phyloP scores from a whole-genome alignment of 2,797 vertebrate genomes.

The Alosa sapidissima region DNA sequence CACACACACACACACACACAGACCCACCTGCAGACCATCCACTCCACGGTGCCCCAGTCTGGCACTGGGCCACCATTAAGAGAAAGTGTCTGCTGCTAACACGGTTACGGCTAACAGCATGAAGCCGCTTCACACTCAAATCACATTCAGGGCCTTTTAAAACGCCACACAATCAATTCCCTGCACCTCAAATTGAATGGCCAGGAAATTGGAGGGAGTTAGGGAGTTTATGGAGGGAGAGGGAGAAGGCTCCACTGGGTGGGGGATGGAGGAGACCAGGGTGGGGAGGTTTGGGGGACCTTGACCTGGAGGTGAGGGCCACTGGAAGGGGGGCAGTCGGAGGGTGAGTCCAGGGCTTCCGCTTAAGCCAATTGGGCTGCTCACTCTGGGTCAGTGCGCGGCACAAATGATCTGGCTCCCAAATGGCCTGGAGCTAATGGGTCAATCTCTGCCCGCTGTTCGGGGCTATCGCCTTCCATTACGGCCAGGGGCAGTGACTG shows the following conservation, averaged over 20 bases:
- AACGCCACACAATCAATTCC: constrained; percentile 37
- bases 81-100: constrained; percentile 1
- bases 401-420: constrained; percentile 59
- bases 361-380: constrained; percentile 43
- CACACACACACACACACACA: constrained; percentile 10
- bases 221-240: constrained; percentile 53
- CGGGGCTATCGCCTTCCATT: constrained; percentile 60
- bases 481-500: constrained; percentile 8
- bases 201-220: constrained; percentile 51
- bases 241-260: constrained; percentile 23
- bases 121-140: constrained; percentile 6
- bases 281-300: not conserved
- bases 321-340: not conserved
- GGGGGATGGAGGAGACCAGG: not conserved
- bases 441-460: constrained; percentile 59
- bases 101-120: constrained; percentile 10
- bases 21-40: not conserved
- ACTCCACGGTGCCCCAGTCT: not conserved
- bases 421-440: constrained; percentile 52
- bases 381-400: constrained; percentile 58
- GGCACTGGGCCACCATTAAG: not conserved
- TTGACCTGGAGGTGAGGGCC: not conserved
- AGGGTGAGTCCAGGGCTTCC: not conserved
- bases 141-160: constrained; percentile 34
- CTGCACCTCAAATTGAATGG: constrained; percentile 37